Base-by-base conservation (phyloP, 2,113 vertebrate species). In the Craseonycteris thonglongyai region DNA sequence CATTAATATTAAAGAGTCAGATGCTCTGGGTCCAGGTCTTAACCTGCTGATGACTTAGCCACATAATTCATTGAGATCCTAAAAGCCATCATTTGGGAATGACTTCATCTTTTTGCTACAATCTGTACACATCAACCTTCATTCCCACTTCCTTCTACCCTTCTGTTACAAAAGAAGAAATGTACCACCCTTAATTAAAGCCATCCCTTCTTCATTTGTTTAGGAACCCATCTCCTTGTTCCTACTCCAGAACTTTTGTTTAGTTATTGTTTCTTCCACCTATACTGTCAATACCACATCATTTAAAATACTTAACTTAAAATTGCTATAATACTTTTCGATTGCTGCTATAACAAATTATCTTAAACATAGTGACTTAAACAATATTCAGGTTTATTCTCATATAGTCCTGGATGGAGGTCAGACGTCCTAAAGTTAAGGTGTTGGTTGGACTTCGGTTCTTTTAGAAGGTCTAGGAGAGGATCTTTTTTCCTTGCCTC, bases 261-360 rank as follows among this genome's bases (percentile, higher is more conserved):
- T 56, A 51, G 40, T 54, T 85, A 26, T 35, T 93, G n/a, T 10
- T 76, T 80, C n/a, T 42, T 78, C 88, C 2, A 6, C 24, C 24
- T 63, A 40, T 1, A 2, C n/a, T 88, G 88, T 91, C 58, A 59
- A 13, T 93, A 84, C 24, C 0, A 2, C 13, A 22, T 61, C 54
- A 89, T n/a, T 88, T 91, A 51, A 88, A 94, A 40, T 83, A 59
- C 54, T 94, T 94, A 90, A 69, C 7, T 38, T 79, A 40, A 45
- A 88, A 24, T 79, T 88, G 33, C 22, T 68, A 1, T 47, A 28
- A 9, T 76, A n/a, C 54, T 96, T 63, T 89, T 26, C 76, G 47
- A 2, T 66, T 47, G 13, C n/a, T 80, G 21, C 42, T 88, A 0
- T 65, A 66, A 38, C 18, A 65, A 15, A 49, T 68, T 5, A 38